These are phyloP conservation scores for Drosophila hamatofila DNA, from an alignment of 2,888 invertebrate genomes.

Conservation along the genomic window DNA sequence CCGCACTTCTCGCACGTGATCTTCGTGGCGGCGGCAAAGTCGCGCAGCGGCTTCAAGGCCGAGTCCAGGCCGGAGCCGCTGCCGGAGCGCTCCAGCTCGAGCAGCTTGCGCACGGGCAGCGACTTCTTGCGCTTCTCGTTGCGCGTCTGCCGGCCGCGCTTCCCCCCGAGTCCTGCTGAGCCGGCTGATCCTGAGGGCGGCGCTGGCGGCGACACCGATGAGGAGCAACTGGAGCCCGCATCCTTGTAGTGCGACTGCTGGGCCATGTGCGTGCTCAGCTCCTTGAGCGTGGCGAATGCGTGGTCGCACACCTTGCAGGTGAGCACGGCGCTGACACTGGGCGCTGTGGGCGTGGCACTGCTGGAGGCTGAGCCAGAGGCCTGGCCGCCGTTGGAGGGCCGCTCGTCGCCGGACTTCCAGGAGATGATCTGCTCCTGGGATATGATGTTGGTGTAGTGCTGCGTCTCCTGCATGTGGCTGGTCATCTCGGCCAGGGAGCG, in stretches of 20 bases:
- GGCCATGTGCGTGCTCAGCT: conserved; percentile 98
- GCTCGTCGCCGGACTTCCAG: conserved; percentile 96
- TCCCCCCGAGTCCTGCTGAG: conserved; percentile 24
- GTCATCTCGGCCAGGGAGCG: conserved; percentile 98
- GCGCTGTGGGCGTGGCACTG: conserved; percentile 83
- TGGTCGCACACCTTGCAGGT: conserved; percentile 99
- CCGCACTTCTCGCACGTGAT: conserved; percentile 98
- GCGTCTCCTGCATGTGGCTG: conserved; percentile 99
- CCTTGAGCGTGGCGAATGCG: conserved; percentile 97
- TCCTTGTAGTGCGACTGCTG: conserved; percentile 99
- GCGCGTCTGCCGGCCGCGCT: conserved; percentile 92
- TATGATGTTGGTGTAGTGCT: conserved; percentile 99
- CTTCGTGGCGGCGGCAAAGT: conserved; percentile 88
- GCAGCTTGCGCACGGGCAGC: conserved; percentile 94
- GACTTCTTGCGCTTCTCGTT: conserved; percentile 96
- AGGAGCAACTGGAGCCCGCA: conserved; percentile 86
- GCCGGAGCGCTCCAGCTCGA: conserved; percentile 92
- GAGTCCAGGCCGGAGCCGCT: conserved; percentile 86
- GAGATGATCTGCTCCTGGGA: conserved; percentile 98
- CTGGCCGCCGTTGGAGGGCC: conserved; percentile 67
- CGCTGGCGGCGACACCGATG: conserved; percentile 46
- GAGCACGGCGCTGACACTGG: conserved; percentile 94
- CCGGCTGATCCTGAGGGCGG: conserved; percentile 12
- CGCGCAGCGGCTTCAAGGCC: conserved; percentile 85
- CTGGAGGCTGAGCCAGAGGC: conserved; percentile 4